Evolutionary conservation across 2,797 vertebrate species (phyloP), one percentile per base, ranked within the genome.

Genomic region (Mionectes olivaceus): DNA sequence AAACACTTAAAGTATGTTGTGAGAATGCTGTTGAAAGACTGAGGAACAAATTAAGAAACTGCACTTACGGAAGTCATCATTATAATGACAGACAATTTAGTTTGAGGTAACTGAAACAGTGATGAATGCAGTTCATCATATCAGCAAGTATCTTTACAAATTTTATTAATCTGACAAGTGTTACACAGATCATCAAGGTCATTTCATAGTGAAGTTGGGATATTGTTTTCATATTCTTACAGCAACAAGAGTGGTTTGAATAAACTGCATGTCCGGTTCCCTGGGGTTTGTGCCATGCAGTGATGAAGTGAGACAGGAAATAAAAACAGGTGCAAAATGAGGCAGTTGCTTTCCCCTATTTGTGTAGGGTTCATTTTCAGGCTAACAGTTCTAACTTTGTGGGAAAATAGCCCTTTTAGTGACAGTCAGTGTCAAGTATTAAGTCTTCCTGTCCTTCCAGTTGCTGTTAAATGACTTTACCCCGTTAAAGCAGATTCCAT

Each of bases 21-120:
- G 87, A 97, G 83, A 93, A 93, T 52, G 33, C 87, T 95, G 85
- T 86, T 97, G 94, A 97, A 97, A 96, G 90, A 92, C 78, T 83
- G 39, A 84, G 95, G 83, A 87, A 96, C 97, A 95, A 92, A 97
- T 97, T 97, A 95, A 95, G 95, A 94, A 97, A 96, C 94, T 96
- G 74, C 96, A 92, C 85, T 96, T 97, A 97, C 57, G 97, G 81
- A 98, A 98, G 96, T 97, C 93, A 92, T 97, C 91, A 96, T 98
- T 98, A 97, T 98, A 98, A 98, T 98, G 98, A 98, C 98, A 98
- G 97, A 97, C 98, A 98, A 98, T 99, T 98, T 98, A 97, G 96
- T 98, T 85, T 94, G 97, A 96, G 92, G 90, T 97, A 97, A 95
- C 94, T 94, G 94, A 92, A 95, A 96, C 93, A 97, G 87, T 70